These are phyloP conservation scores for Pammene aurita DNA, from an alignment of 2,888 invertebrate species.

Conservation along the genomic window DNA sequence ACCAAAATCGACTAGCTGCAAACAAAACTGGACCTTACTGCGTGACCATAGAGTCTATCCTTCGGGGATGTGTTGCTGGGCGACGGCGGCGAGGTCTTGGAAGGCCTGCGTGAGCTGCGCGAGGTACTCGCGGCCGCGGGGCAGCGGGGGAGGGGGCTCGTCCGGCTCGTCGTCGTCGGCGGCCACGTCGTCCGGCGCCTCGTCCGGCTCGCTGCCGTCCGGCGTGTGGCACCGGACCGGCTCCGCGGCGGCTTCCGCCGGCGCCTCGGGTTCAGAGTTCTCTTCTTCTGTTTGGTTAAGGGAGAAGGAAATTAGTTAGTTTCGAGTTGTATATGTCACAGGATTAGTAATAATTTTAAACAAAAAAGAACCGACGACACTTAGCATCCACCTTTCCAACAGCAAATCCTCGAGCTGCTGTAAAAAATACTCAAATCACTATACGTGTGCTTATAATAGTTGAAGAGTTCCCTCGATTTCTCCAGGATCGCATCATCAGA, in stretches of 20 bases:
- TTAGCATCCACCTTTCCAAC: too few species aligned
- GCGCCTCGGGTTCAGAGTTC: slow-evolving; percentile 57
- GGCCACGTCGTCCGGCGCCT: slow-evolving; percentile 51
- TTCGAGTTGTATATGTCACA: too few species aligned
- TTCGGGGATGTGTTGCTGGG: slow-evolving; percentile 47
- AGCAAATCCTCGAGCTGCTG: too few species aligned
- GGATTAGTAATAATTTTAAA: too few species aligned
- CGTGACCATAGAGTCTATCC: slow-evolving; percentile 30
- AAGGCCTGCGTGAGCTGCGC: slow-evolving; percentile 54
- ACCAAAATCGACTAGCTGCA: slow-evolving; percentile 14
- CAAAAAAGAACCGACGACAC: too few species aligned
- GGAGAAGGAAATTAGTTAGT: neutral
- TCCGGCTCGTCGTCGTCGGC: slow-evolving; percentile 51
- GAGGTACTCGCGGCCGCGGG: slow-evolving; percentile 49
- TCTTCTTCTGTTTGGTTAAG: slow-evolving; percentile 59
- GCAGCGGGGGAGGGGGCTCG: slow-evolving; percentile 48
- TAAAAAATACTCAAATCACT: too few species aligned
- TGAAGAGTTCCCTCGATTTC: too few species aligned
- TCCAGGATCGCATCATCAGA: too few species aligned
- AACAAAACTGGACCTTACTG: slow-evolving; percentile 29
- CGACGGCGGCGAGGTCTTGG: slow-evolving; percentile 53
- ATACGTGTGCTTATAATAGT: too few species aligned
- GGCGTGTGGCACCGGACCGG: slow-evolving; percentile 58
- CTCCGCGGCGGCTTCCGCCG: slow-evolving; percentile 47
- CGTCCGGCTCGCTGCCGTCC: slow-evolving; percentile 62